phyloP scores from a whole-genome alignment of 2,113 vertebrate species.

The crab-eating macaque (Macaca fascicularis) region DNA sequence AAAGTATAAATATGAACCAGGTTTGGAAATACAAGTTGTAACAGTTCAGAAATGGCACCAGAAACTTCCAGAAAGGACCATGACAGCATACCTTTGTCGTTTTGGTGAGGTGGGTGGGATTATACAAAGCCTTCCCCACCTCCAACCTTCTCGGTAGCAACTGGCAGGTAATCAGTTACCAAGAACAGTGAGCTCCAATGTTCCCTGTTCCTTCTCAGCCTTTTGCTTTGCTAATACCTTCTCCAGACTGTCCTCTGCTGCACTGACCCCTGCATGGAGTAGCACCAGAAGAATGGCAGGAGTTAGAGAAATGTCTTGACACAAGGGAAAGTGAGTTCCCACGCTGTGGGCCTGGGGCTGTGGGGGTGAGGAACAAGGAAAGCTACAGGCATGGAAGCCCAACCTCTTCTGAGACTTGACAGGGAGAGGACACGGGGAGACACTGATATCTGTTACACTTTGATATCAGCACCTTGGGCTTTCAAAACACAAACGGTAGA shows the following conservation, averaged over 20 bases:
- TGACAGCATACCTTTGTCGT: constrained; percentile 46
- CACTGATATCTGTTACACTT: constrained; percentile 52
- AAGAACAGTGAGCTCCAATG: constrained; percentile 34
- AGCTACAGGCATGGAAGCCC: constrained; percentile 33
- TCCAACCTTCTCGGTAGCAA: constrained; percentile 22
- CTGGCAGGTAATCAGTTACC: constrained; percentile 17
- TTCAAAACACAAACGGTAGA: constrained; percentile 73
- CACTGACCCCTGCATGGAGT: constrained; percentile 63
- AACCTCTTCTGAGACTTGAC: constrained; percentile 44
- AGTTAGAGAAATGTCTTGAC: constrained; percentile 72
- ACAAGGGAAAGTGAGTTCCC: constrained; percentile 16
- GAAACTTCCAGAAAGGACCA: constrained; percentile 71
- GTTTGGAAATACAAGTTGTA: constrained; percentile 61
- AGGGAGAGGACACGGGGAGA: constrained; percentile 55
- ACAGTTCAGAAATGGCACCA: constrained; percentile 70
- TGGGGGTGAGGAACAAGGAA: neutral
- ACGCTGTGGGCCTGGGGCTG: neutral
- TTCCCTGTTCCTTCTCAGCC: constrained; percentile 28
- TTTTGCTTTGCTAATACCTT: constrained; percentile 25
- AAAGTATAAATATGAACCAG: constrained; percentile 74
- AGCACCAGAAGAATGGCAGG: constrained; percentile 73
- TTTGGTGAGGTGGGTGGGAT: neutral
- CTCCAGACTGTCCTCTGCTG: constrained; percentile 46
- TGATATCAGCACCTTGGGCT: constrained; percentile 74
- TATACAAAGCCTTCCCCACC: constrained; percentile 39